These are phyloP conservation scores for Tetramorium parvispinum DNA, from an alignment of 1,140 invertebrate genomes.

Conservation along the genomic window DNA sequence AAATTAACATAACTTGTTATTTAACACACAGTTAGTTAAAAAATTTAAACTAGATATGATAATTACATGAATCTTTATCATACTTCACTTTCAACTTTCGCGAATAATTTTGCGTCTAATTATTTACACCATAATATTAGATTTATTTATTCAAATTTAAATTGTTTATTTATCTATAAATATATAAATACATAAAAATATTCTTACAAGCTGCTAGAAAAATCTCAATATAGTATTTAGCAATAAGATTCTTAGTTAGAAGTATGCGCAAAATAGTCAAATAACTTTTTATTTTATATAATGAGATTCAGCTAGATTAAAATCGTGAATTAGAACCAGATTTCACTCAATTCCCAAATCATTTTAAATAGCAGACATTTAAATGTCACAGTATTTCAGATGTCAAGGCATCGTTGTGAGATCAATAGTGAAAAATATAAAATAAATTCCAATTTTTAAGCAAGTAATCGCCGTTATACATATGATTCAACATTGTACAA, in stretches of 20 bases:
- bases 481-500: neutral
- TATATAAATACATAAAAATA: neutral
- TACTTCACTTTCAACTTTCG: neutral
- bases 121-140: neutral
- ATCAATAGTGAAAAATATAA: neutral
- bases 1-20: slow-evolving; percentile 22
- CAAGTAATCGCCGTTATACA: too few relatives aligned
- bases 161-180: neutral
- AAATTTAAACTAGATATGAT: neutral
- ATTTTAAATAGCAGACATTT: neutral
- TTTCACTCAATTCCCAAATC: neutral
- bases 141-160: neutral
- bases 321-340: neutral
- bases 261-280: neutral
- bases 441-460: neutral
- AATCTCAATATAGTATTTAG: neutral
- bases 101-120: slow-evolving; percentile 11
- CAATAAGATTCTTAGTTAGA: neutral
- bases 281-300: neutral
- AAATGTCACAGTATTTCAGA: slow-evolving; percentile 43
- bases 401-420: neutral
- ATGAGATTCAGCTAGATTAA: neutral
- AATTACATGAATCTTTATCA: slow-evolving; percentile 3
- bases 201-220: neutral
- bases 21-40: neutral